These are phyloP conservation scores for Spinibarbus caldwelli DNA, from an alignment of 2,797 vertebrate species.

Conservation along the genomic window DNA sequence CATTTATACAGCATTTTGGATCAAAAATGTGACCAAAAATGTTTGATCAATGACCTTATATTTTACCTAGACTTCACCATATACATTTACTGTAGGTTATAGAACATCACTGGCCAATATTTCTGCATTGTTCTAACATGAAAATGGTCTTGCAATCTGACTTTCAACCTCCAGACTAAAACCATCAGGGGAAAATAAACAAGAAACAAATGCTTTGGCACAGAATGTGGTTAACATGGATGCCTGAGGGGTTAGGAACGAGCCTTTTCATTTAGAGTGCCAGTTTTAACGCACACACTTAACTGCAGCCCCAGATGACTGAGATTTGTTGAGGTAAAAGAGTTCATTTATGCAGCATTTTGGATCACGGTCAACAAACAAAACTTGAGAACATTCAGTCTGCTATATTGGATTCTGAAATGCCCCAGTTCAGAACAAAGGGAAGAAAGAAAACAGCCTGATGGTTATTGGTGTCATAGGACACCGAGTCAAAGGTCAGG, in stretches of 20 bases:
- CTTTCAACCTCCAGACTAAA: constrained; percentile 41
- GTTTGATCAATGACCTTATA: not conserved
- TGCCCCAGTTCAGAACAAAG: constrained; percentile 1
- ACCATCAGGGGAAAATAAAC: constrained; percentile 47
- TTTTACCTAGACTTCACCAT: not conserved
- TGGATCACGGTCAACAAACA: constrained; percentile 39
- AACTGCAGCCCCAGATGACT: constrained; percentile 34
- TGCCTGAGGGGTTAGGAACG: constrained; percentile 9
- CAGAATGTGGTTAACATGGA: constrained; percentile 38
- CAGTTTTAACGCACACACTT: constrained; percentile 45
- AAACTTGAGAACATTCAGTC: constrained; percentile 33
- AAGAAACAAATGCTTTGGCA: constrained; percentile 55
- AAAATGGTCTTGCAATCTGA: constrained; percentile 35
- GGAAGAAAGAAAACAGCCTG: constrained; percentile 21
- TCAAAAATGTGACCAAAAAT: not conserved
- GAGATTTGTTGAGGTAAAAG: constrained; percentile 29
- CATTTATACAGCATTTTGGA: constrained; percentile 34
- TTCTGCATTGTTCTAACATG: not conserved
- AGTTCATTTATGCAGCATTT: constrained; percentile 44
- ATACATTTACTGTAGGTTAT: not conserved
- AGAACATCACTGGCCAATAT: not conserved
- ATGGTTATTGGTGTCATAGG: constrained; percentile 49
- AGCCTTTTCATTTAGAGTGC: constrained; percentile 46
- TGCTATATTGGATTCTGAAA: constrained; percentile 11
- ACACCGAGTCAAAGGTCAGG: constrained; percentile 47